These are phyloP conservation scores for Casuarius casuarius DNA, from an alignment of 2,113 vertebrate genomes.

Conservation along the genomic window DNA sequence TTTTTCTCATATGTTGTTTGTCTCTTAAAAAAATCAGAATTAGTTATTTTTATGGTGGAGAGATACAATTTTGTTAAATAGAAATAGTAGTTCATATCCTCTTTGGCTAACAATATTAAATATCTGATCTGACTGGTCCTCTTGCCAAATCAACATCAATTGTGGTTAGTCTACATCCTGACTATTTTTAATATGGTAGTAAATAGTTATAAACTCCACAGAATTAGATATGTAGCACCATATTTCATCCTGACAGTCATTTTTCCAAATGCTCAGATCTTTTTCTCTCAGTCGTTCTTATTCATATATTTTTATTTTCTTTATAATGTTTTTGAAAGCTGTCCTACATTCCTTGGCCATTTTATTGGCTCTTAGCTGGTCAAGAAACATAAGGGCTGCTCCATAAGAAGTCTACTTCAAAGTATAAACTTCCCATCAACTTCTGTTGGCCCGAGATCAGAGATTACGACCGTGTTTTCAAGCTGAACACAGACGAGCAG, in stretches of 20 bases:
- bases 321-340: not conserved
- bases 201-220: not conserved
- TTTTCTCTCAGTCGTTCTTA: not conserved
- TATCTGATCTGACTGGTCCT: not conserved
- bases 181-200: not conserved
- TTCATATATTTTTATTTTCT: not conserved
- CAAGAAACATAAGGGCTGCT: slow-evolving; percentile 4
- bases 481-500: not conserved
- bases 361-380: not conserved
- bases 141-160: not conserved
- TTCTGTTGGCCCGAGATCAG: slow-evolving; percentile 38
- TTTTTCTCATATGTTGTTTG: not conserved
- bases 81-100: not conserved
- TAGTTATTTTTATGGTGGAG: not conserved
- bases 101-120: not conserved
- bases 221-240: not conserved
- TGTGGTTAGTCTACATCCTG: not conserved
- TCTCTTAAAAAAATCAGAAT: not conserved
- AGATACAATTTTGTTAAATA: not conserved
- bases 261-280: not conserved
- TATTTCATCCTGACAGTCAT: not conserved
- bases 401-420: not conserved
- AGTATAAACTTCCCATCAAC: slow-evolving; percentile 10
- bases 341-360: not conserved
- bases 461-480: not conserved